Evolutionary conservation across 1,140 invertebrate genomes (phyloP), one percentile per base, ranked within the genome.

Genomic region (Cylas formicarius): DNA sequence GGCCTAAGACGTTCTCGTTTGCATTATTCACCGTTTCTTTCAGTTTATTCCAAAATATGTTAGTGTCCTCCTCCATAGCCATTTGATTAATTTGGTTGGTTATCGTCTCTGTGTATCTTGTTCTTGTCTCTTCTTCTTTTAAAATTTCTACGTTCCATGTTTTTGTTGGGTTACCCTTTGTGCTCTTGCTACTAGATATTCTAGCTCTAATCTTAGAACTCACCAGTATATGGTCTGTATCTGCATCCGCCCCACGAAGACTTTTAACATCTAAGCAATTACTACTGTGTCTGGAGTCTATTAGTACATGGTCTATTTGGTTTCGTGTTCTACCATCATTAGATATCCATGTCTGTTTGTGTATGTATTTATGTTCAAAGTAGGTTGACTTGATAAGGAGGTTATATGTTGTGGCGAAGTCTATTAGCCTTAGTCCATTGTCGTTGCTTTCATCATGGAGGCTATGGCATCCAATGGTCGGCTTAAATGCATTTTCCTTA

Each of bases 291-390:
- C 31, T 11, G 13, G 31, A 10, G 18, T 33, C 31, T 33, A 33
- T 33, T 14, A 33, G 31, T 14, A 33, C 14, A 33, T 33, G 31
- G 31, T 14, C 31, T 14, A 33, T 33, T 33, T 33, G 3, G 14
- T 36, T 17, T 21, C 19, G 17, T 21, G 19, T 36, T 36, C 18
- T 3, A 21, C 19, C 2, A 3, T 2, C 17, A 21, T 4, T 1
- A 21, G 34, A 2, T 21, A 21, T 2, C 19, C 34, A 21, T 36
- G 5, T 21, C n/a, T 21, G 18, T 36, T 36, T 2, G 23, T 23
- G 23, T 21, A 36, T 36, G 34, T 36, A 21, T 16, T 36, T 33
- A 14, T 17, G 13, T 33, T 33, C 1, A 33, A 33, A 33, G 13
- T 33, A 9, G 13, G 31, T 9, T 8, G 19, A 17, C 23, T 23